Base-by-base conservation (phyloP, 2,113 vertebrate species). In the Poeciliopsis prolifica region DNA sequence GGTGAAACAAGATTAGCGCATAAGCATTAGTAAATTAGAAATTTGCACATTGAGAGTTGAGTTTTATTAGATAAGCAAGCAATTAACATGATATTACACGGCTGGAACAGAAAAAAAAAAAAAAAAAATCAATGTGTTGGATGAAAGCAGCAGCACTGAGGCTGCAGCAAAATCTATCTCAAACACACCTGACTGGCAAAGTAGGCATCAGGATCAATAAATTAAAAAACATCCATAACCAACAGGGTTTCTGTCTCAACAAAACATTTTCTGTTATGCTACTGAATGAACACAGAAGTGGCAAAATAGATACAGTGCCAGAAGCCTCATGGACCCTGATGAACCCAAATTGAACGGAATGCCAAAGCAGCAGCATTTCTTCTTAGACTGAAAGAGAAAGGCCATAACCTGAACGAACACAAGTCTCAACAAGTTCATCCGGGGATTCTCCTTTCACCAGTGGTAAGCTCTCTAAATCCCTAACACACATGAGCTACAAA, bases 391-490 rank as follows among this genome's bases (percentile, higher is more conserved):
- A 79, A 63, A 40, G 77, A 80, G 29, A 70, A 24, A 2, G 44
- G 42, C 9, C 74, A 2, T 10, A 83, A 44, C 17, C 61, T 80
- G 1, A 86, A 83, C 13, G 1, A 17, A 10, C 5, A 51, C 3
- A 68, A 68, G 15, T 51, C 61, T 81, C 68, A 77, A 85, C 19
- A 85, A 72, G 19, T 30, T 66, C 12, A n/a, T 22, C 1, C 48
- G 79, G 0, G 65, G 80, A 5, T 86, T 83, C 14, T 0, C 69
- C 74, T 3, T 82, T 85, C 40, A 85, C 72, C 28, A 66, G 74
- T 5, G 31, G 75, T 1, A 44, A 42, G 37, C 77, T 86, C 9
- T 42, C 64, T 5, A 42, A 78, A 61, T 86, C 81, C 71, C 65
- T 75, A n/a, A 29, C 31, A 4, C 61, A 83, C 30, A 40, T 86